Base-by-base conservation (phyloP, 1,140 invertebrate genomes). In the Drosophila virilis region DNA sequence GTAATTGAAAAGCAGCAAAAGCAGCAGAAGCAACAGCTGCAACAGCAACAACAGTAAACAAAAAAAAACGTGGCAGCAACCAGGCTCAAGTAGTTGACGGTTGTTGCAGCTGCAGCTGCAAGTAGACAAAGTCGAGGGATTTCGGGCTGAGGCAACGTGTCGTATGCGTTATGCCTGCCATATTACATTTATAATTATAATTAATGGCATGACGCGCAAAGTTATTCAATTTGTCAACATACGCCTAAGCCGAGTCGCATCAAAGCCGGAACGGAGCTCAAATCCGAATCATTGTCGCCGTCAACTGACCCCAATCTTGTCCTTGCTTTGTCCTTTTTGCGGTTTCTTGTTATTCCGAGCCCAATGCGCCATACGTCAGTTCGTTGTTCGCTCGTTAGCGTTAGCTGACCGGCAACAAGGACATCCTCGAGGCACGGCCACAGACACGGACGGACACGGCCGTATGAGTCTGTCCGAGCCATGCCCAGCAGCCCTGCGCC, bases 1-100 rank as follows among this genome's bases (percentile, higher is more conserved):
- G 81, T 80, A 85, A 81, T 78, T 81, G 78, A 81, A 81, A 74
- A 78, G 82, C 61, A 70, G 66, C 58, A 70, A 72, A 60, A 75
- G 65, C 54, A 76, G 65, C 13, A 48, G 46, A 13, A 37, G 42
- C 64, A 73, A 28, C 55, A 37, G 32, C 52, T 57, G 22, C 51
- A 66, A 7, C 58, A 70, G 28, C 61, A 76, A 38, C 15, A 35
- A 54, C 17, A 50, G 6, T n/a, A 13, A 54, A 79, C 70, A 22
- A 28, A 28, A 28, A 66, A 57, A 60, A 70, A 65, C 8, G 42
- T 13, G 57, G 43, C 57, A 32, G 42, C 40, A 33, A 33, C 8
- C 57, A 46, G 13, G n/a, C 54, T 73, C 70, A 57, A 73, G 70
- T 60, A 68, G 70, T 60, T 60, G 64, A 37, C 37, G 28, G 7